A percentile compares a stretch with the other conserved stretches of the same genome.
Evolutionary conservation across 2,888 invertebrate species (phyloP).

Genomic region (Trichogramma dendrolimi): DNA sequence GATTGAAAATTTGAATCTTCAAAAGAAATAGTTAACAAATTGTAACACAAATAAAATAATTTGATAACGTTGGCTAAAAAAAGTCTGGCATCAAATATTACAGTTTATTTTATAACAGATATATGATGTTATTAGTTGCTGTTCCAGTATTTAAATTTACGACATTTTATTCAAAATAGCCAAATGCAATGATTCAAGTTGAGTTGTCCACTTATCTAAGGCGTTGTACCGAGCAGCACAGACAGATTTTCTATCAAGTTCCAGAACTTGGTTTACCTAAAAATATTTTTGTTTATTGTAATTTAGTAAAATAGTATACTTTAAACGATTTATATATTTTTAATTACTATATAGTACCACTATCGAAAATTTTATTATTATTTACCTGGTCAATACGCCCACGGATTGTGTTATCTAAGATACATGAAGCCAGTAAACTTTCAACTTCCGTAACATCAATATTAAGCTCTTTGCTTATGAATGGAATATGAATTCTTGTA

Average conservation of each 20-base stretch:
- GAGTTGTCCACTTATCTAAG: constrained; percentile 93
- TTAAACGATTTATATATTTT: constrained; percentile 1
- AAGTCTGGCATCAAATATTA: no score
- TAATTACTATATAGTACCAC: constrained; percentile 48
- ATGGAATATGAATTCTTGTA: constrained; percentile 95
- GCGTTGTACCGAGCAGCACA: constrained; percentile 86
- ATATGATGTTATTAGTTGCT: no score
- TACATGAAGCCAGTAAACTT: constrained; percentile 93
- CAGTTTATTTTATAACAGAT: no score
- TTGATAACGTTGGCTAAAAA: no score
- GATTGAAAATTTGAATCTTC: no score
- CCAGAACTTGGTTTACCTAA: constrained; percentile 84
- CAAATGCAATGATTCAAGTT: constrained; percentile 80
- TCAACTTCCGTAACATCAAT: constrained; percentile 94
- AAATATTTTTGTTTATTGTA: constrained; percentile 3
- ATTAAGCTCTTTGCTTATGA: constrained; percentile 91
- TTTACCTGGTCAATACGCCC: constrained; percentile 82
- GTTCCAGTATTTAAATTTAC: constrained; percentile 46
- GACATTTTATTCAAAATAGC: constrained; percentile 94
- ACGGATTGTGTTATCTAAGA: constrained; percentile 87
- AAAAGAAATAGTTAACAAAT: no score
- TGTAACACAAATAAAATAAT: no score
- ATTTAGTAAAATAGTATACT: constrained; percentile 3
- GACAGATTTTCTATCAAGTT: constrained; percentile 74
- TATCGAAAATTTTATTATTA: not conserved